Evolutionary conservation across 1,140 invertebrate genomes (phyloP).

Genomic region (silkworm (Bombyx mori)): ASM3026992v2 NC_085129.1:21335501-21336000

Average conservation of each 20-base stretch:
- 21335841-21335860: slow-evolving; percentile 77
- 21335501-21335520: slow-evolving; percentile 78
- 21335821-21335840: slow-evolving; percentile 90
- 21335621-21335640: slow-evolving; percentile 70
- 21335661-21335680: slow-evolving; percentile 56
- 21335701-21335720: slow-evolving; percentile 81
- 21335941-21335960: slow-evolving; percentile 86
- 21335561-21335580: too few species aligned
- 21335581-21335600: slow-evolving; percentile 72
- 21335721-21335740: slow-evolving; percentile 85
- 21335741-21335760: slow-evolving; percentile 30
- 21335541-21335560: slow-evolving; percentile 66
- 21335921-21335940: slow-evolving; percentile 75
- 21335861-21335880: slow-evolving; percentile 14
- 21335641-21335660: slow-evolving; percentile 31
- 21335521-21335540: slow-evolving; percentile 19
- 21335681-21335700: too few species aligned
- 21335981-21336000: slow-evolving; percentile 45
- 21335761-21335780: background rate
- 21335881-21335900: slow-evolving; percentile 66
- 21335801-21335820: slow-evolving; percentile 71
- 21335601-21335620: slow-evolving; percentile 88
- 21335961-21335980: slow-evolving; percentile 69
- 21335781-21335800: slow-evolving; percentile 24
- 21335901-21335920: too few species aligned